Conservation (phyloP, 2,113 vertebrate genomes). For the Eubucco bourcierii region DNA sequence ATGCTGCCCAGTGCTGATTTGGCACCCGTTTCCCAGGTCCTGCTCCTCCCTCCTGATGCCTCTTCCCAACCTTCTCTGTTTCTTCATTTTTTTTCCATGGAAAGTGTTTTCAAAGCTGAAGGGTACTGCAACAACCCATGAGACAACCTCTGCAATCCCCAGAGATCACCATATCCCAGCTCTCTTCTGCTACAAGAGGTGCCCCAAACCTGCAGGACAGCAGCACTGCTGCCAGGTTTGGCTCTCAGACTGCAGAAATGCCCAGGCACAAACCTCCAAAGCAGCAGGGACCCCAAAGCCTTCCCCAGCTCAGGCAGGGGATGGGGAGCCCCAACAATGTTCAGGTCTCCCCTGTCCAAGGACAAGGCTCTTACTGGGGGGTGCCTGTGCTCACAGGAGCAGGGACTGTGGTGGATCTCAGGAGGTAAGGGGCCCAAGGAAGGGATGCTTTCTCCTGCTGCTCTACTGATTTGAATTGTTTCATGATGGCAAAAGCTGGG, state of each 20-base stretch:
- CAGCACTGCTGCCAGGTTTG: not conserved
- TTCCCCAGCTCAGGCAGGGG: not conserved
- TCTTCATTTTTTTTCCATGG: not conserved
- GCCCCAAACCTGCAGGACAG: accelerated
- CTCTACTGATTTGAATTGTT: constrained; percentile 30
- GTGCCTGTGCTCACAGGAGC: not conserved
- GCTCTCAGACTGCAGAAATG: not conserved
- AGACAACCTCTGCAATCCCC: not conserved
- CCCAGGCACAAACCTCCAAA: not conserved
- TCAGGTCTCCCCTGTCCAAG: not conserved
- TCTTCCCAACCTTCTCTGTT: not conserved
- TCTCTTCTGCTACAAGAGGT: not conserved
- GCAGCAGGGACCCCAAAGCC: accelerated
- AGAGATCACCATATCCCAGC: not conserved
- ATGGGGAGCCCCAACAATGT: accelerated
- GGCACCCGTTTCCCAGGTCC: not conserved
- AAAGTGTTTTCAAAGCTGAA: not conserved
- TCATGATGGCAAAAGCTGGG: constrained; percentile 44
- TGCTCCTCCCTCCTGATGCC: not conserved
- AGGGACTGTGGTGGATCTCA: not conserved
- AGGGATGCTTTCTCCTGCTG: constrained; percentile 25
- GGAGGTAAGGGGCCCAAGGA: not conserved
- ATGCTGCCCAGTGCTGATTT: not conserved
- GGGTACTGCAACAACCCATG: not conserved
- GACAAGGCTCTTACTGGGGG: not conserved